These are phyloP conservation scores for Eristalis arbustorum DNA, from an alignment of 2,888 invertebrate species.

Conservation along the genomic window DNA sequence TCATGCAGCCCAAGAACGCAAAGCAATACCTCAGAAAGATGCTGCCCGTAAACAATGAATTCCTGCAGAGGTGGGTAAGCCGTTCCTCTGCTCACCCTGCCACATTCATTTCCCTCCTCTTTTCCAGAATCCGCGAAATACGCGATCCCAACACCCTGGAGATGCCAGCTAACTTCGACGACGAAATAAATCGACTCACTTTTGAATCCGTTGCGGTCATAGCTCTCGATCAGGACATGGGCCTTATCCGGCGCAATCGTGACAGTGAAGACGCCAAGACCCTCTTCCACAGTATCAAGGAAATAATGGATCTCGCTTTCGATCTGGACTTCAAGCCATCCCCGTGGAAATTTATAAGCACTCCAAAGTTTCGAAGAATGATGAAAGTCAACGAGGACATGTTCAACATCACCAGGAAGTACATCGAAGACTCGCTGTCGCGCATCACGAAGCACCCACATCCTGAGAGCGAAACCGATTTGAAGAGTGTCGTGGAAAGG, in stretches of 20 bases:
- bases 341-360: slow-evolving; percentile 75
- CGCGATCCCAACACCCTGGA: slow-evolving; percentile 72
- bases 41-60: slow-evolving; percentile 79
- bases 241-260: slow-evolving; percentile 66
- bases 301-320: slow-evolving; percentile 68
- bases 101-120: neutral
- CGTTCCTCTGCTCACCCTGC: too few species aligned
- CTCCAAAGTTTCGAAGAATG: slow-evolving; percentile 74
- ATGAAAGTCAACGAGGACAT: slow-evolving; percentile 73
- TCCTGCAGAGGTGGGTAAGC: slow-evolving; percentile 68
- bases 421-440: slow-evolving; percentile 76
- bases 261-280: slow-evolving; percentile 72
- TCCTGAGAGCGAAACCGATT: slow-evolving; percentile 71
- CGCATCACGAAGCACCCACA: slow-evolving; percentile 57
- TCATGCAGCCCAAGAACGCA: slow-evolving; percentile 83
- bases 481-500: slow-evolving; percentile 81
- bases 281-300: slow-evolving; percentile 69
- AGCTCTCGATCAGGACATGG: slow-evolving; percentile 76
- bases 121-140: slow-evolving; percentile 73
- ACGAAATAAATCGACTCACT: slow-evolving; percentile 82
- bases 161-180: slow-evolving; percentile 79
- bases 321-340: slow-evolving; percentile 77
- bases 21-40: slow-evolving; percentile 81
- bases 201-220: slow-evolving; percentile 81
- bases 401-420: slow-evolving; percentile 73